Base-by-base conservation (phyloP, 2,888 invertebrate genomes). In the Chrysomela aeneicollis region DNA sequence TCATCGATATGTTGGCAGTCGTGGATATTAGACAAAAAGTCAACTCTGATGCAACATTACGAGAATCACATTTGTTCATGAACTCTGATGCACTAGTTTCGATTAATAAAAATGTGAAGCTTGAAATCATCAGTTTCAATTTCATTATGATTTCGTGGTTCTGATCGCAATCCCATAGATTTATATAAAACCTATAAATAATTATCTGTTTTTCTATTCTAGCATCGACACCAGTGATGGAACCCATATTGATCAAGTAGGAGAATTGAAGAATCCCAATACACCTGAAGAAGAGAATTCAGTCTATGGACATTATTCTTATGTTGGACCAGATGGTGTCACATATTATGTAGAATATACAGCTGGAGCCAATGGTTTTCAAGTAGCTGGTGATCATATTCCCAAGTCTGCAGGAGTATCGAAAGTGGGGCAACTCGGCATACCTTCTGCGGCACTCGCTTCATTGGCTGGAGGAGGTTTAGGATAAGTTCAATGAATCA, bases 351-450 rank as follows among this genome's bases (percentile, higher is more conserved):
- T 86, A 8, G 79, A 81, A 32, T 88, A 87, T 74, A 83, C 84
- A 26, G 87, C 88, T 2, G 86, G 87, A 69, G 85, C 86, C 72
- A 85, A 86, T 64, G 88, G 88, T 1, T 87, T 84, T 73, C 84
- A 84, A 69, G 77, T 80, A 1, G 71, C 74, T 37, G 81, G 80
- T 8, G 71, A 75, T 55, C 80, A 80, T 63, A 71, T 81, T 57
- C 78, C 79, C 0, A 71, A 68, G 47, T 70, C 80, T 0, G 78
- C 78, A 1, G 71, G 65, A 21, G 77, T 73, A 1, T 75, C 71
- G 10, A 69, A 61, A 59, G 74, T 72, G 12, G 78, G 78, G 2
- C 72, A 75, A 51, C 69, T 81, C 19, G 80, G 79, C 46, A 77
- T 81, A 67, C 78, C 81, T n/a, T 75, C 78, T 1, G 76, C 79